Percentiles rank a stretch among this genome's conserved stretches.
Evolutionary conservation across 2,888 invertebrate genomes (phyloP).

Genomic region (Lutraria lutraria): DNA sequence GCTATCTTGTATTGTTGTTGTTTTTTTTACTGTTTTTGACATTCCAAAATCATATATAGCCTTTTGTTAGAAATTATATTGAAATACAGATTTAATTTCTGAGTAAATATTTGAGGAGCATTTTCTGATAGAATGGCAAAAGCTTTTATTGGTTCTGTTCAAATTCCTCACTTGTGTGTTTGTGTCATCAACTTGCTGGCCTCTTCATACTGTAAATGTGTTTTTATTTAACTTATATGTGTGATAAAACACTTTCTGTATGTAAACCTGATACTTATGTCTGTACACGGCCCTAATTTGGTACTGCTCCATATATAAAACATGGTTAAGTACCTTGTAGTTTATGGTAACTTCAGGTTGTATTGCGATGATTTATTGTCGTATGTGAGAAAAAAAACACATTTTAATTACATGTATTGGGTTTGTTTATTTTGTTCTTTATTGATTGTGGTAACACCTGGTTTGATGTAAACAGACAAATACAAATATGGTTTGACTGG

Average conservation of each 20-base stretch:
- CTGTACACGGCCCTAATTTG: not conserved
- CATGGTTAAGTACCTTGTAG: not conserved
- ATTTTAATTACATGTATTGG: not conserved
- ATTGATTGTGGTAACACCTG: not conserved
- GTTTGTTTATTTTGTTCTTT: not conserved
- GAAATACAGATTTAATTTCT: not conserved
- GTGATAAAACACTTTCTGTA: constrained; percentile 3
- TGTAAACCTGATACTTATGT: constrained; percentile 8
- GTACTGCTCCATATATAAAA: not conserved
- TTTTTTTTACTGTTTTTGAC: too few species aligned
- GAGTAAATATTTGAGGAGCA: not conserved
- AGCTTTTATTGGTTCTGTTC: not conserved
- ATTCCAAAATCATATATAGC: too few species aligned
- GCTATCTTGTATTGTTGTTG: too few species aligned
- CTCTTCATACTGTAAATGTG: not conserved
- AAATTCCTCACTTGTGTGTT: not conserved
- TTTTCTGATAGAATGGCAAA: not conserved
- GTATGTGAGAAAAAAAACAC: not conserved
- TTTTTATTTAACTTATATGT: not conserved
- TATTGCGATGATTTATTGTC: constrained; percentile 1
- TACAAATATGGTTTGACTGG: not conserved
- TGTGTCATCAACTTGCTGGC: not conserved
- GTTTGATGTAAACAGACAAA: not conserved
- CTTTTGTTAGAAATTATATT: not conserved
- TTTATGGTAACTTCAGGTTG: not conserved